Base-by-base conservation (phyloP, 2,113 vertebrate species). In the Pseudolaguvia tuberculata region DNA sequence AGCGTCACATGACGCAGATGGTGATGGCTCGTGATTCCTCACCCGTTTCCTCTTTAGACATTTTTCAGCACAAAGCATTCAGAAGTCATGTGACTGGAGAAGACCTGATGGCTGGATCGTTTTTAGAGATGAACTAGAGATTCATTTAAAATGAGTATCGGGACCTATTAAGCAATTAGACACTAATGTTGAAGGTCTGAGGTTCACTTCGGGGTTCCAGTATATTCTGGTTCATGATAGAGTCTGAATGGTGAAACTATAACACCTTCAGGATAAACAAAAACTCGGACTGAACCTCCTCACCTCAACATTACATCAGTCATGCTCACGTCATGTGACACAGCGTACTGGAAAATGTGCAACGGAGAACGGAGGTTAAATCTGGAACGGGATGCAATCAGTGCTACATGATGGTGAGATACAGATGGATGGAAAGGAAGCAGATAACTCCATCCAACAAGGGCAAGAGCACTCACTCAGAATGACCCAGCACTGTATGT, bases 401-500 rank as follows among this genome's bases (percentile, higher is more conserved):
- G 14, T 3, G 39, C 15, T 39, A 20, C 52, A 53, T 35, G 12
- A 53, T 35, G 12, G 15, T 25, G 23, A 65, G 35, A 18, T 62
- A 39, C 21, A 35, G 29, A 55, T 21, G 21, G 47, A 21, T 17
- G 20, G 63, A 57, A 18, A 67, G 65, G 63, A 42, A 71, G 51
- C 29, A 20, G 21, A 42, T 56, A 63, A 47, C 25, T 70, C 50
- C 21, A 48, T 72, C 27, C 78, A 58, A 59, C 48, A 75, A 39
- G 58, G 48, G 23, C 50, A 75, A 63, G n/a, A 75, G 61, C 72
- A 17, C 61, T 67, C 23, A 25, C 51, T 75, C 12, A 66, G 63
- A 78, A 59, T 61, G 67, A 67, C 59, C 71, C 48, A 56, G 76
- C 76, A 79, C 80, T 70, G 81, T 62, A 58, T 82, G 63, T 86